Base-by-base conservation (phyloP, 1,140 invertebrate species). In the Drosophila ogumai region DNA sequence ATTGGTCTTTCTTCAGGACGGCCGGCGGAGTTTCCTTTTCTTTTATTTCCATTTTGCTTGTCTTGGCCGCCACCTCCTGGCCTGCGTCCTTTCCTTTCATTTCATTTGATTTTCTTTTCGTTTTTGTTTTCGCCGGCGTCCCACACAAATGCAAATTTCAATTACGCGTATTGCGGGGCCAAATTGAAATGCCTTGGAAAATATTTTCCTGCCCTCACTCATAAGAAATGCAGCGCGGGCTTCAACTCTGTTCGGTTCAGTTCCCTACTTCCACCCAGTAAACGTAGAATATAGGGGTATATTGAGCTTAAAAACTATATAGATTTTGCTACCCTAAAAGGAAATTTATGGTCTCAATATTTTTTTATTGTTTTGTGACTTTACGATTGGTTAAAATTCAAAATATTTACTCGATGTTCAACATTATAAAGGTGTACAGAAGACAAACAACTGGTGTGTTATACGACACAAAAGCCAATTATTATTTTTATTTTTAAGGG, bases 81-180 rank as follows among this genome's bases (percentile, higher is more conserved):
- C 17, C 32, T 5, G 32, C 32, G 12, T 54, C 50, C 32, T 36
- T 52, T 52, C 12, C 50, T 19, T 54, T 54, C 50, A n/a, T 58
- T 66, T 72, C 34, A 71, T 71, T 72, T 71, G 44, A 55, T 73
- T 36, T 73, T 67, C 50, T 46, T 71, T 65, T 54, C 8, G n/a
- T 38, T 32, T 59, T 68, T 64, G 41, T 61, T 75, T 80, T 74
- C 44, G 34, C 38, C 59, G 41, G 46, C 50, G 67, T 47, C 38
- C 61, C 63, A 75, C 75, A 79, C 69, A 84, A 88, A 88, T 88
- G 85, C 85, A 88, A 88, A 88, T 88, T 88, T 88, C 85, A 90
- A 90, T 88, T 88, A 85, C 84, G 84, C 75, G 84, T 88, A 74
- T 77, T 80, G 76, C 82, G 66, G 76, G 57, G 73, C 54, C 80